Base-by-base conservation (phyloP, 2,888 invertebrate species). In the Athripsodes cinereus region DNA sequence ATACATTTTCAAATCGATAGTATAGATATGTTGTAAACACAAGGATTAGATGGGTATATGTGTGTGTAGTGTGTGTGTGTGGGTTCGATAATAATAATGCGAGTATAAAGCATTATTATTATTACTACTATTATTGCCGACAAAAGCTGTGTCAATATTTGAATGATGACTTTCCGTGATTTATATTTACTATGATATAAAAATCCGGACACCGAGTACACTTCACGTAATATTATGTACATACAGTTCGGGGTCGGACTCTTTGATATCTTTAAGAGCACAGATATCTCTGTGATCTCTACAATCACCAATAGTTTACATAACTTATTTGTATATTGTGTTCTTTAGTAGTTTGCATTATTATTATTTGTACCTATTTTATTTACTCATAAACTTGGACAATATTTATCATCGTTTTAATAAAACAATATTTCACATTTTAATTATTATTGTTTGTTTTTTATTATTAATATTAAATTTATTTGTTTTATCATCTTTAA, bases 111-210 rank as follows among this genome's bases (percentile, higher is more conserved):
- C n/a, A n/a, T n/a, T n/a, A n/a, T n/a, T 26, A 26, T 26, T 26
- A 26, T 26, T 26, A 40, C 40, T 5, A 3, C 2, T 16, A 40
- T n/a, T 52, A 49, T 55, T 35, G 56, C 62, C 62, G 62, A 62
- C 62, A 62, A 62, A 62, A 57, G 60, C 57, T 52, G 52, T 54
- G 60, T 60, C 60, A 62, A 62, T 62, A 62, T 62, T 62, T 62
- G 53, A 55, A 58, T 47, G 56, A 31, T 50, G 51, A 48, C 57
- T 61, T 56, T 56, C 59, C 34, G 50, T 44, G 54, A 53, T 48
- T 54, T 50, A 44, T 54, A 44, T 54, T 50, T 53, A 58, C 55
- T 50, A 49, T 40, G 13, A 40, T 40, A n/a, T 47, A 47, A 56
- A 56, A 56, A 40, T 52, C 51, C 21, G 51, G 56, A 52, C 35